A percentile compares a stretch with the other conserved stretches of the same genome.
phyloP scores from a whole-genome alignment of 2,113 vertebrate genomes.

The Takifugu flavidus region DNA sequence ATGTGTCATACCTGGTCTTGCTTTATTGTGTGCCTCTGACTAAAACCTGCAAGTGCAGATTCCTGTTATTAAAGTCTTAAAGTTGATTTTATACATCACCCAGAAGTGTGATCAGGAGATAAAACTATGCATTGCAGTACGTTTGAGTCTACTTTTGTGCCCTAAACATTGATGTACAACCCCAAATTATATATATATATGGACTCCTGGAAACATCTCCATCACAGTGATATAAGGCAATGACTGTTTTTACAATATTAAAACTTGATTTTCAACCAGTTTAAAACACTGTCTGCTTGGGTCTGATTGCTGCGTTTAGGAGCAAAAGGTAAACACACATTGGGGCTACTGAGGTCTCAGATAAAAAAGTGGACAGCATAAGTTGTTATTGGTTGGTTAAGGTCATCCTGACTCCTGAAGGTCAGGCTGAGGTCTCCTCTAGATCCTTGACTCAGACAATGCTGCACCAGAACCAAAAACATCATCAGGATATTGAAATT shows the following conservation, averaged over 20 bases:
- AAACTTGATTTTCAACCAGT: constrained; percentile 53
- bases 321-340: too few species aligned
- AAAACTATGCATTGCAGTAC: background rate
- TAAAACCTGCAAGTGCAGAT: background rate
- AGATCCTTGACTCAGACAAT: too few species aligned
- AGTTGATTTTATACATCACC: background rate
- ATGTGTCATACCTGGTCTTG: constrained; percentile 8
- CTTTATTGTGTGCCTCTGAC: constrained; percentile 13
- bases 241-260: constrained; percentile 59
- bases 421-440: too few species aligned
- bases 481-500: too few species aligned
- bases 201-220: background rate
- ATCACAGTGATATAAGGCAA: background rate
- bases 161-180: background rate
- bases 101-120: background rate
- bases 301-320: too few species aligned
- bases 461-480: too few species aligned
- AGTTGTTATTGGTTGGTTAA: too few species aligned
- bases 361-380: too few species aligned
- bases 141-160: constrained; percentile 4
- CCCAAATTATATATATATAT: background rate
- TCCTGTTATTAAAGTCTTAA: background rate
- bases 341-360: too few species aligned
- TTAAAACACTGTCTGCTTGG: too few species aligned
- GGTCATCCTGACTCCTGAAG: too few species aligned